Base-by-base conservation (phyloP, 2,113 vertebrate genomes). In the Muscicapa adusta region DNA sequence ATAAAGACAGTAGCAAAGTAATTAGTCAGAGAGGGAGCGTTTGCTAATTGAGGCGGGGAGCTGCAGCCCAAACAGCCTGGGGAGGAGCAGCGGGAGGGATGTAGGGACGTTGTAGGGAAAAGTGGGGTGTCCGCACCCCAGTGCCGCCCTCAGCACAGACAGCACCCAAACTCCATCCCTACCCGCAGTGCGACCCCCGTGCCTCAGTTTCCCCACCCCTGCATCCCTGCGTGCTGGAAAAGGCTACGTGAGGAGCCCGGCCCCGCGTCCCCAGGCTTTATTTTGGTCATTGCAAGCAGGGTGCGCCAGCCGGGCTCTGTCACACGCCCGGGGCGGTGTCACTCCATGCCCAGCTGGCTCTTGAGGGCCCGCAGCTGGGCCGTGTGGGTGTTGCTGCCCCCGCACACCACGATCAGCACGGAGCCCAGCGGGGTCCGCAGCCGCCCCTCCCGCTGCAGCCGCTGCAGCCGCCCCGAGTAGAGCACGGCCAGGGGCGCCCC, bases 331-430 rank as follows among this genome's bases (percentile, higher is more conserved):
- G 15, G 10, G 43, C 25, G 51, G 2, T 0, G 8, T 96, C 94
- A 97, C 56, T 91, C 47, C 93, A 97, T 75, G 9, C 97, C 98
- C n/a, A 99, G 92, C 82, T 98, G 98, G 48, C 94, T 93, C 94
- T 98, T 98, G 71, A 99, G 96, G 53, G 89, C 96, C 72, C 42
- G 84, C 20, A 99, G 98, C 90, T 98, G 97, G 25, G 84, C 96
- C 40, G 94, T 89, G 60, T 97, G 96, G 43, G 99, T 99, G 97
- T 94, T 95, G 97, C 98, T 98, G 19, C 99, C 99, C 0, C 99
- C 99, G 9, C 99, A 99, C 62, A 99, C 98, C 26, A 99, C 97
- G 33, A 99, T 88, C 71, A 99, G 98, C 26, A 99, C 95, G 0
- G 98, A 96, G 53, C 88, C 94, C 91, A 98, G 94, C 2, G 90